These are phyloP conservation scores for Herpailurus yagouaroundi DNA, from an alignment of 2,113 vertebrate genomes.

Conservation along the genomic window DNA sequence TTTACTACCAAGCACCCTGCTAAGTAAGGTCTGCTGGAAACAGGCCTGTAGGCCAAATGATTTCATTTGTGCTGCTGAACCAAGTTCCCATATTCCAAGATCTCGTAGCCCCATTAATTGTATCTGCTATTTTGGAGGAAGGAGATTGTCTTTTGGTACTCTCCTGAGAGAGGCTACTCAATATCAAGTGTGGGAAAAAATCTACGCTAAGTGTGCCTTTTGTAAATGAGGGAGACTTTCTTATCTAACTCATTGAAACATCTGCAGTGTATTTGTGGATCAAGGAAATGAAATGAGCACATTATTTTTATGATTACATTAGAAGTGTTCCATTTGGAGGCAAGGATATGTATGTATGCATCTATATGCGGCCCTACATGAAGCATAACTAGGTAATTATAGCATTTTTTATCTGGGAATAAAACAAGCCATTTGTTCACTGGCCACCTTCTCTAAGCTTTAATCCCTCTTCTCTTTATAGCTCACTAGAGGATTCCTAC, in stretches of 20 bases:
- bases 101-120: background rate
- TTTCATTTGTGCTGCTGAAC: background rate
- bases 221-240: background rate
- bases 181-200: background rate
- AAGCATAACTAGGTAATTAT: background rate
- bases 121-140: background rate
- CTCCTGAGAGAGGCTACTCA: background rate
- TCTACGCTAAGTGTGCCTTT: background rate
- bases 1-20: background rate
- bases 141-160: background rate
- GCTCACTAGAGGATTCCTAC: background rate
- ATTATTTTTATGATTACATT: background rate
- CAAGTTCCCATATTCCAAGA: background rate
- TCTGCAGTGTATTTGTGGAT: background rate
- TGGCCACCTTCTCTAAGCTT: background rate
- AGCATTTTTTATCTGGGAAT: background rate
- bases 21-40: background rate
- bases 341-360: background rate
- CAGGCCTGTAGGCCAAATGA: background rate
- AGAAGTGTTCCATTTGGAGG: background rate
- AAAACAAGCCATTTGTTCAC: background rate
- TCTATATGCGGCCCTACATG: background rate
- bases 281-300: background rate
- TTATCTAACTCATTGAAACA: background rate
- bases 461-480: background rate